Base-by-base conservation (phyloP, 92 coral and sea anemone species). In the Siderastrea siderea region DNA sequence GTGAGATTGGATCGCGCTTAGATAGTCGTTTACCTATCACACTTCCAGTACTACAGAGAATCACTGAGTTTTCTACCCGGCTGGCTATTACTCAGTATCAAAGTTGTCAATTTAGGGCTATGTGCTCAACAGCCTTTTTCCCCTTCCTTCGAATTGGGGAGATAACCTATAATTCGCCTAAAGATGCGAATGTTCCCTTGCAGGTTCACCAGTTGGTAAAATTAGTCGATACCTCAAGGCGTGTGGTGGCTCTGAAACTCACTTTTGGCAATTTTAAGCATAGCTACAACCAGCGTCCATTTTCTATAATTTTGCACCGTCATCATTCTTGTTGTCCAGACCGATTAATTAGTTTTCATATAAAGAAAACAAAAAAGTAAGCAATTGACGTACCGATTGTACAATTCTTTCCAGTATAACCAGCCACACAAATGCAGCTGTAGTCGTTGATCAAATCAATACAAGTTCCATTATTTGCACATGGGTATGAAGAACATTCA, bases 21-120 rank as follows among this genome's bases (percentile, higher is more conserved):
- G 88, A 84, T 69, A 73, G 82, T 13, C 82, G 88, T 17, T 55
- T 73, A 6, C 88, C 82, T 6, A 73, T 84, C 17, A 84, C 88
- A 3, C 53, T 74, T 6, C 88, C 88, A 9, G 43, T 84, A 12
- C 59, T 84, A 7, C 70, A 72, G 8, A 57, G 17, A n/a, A 2
- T 84, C 53, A 47, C 73, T 50, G 70, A 38, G 49, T 67, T 14
- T 3, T 79, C 83, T 12, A 54, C n/a, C 15, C 3, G 9, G 9
- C 60, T 69, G 45, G 5, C 74, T 1, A 66, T 54, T 46, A 78
- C 91, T 3, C 55, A 71, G 79, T 87, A 68, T 60, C 72, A 67
- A 16, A 68, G 65, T n/a, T 54, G 67, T 60, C 73, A 3, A 47
- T 71, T 79, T 19, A 14, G 57, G 68, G 85, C 80, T 7, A 68